Evolutionary conservation across 2,797 vertebrate species (phyloP), one percentile per base, ranked within the genome.

Genomic region (Pitangus sulphuratus): DNA sequence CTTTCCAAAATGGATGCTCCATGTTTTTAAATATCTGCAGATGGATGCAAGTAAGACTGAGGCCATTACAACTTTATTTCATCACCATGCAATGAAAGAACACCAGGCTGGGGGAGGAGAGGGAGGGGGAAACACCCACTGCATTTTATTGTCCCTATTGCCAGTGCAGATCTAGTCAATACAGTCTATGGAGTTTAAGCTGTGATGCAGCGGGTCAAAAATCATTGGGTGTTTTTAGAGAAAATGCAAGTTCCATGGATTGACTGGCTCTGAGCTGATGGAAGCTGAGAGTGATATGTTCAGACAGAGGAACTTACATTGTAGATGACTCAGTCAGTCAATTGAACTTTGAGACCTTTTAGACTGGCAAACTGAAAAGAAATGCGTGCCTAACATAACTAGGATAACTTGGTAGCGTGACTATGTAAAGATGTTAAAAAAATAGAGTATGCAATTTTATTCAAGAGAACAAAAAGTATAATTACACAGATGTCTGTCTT

Each of bases 401-500:
- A 84, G 91, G 65, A 87, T 39, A 89, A 74, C 30, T 89, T 65
- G 37, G 51, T 91, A 87, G 21, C 24, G 24, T 33, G 57, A 80
- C 61, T 81, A 57, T 50, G 26, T 68, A 87, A 92, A 87, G 48
- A 57, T 19, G 26, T 86, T 80, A 0, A 71, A 80, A 95, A 95
- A 91, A 77, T 18, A 80, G 64, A 68, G 28, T 26, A 75, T 53
- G 45, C 4, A 85, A 47, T 93, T 95, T 87, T 71, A 17, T 69
- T 91, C 57, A 39, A 87, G 35, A 75, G 65, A 94, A 93, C 72
- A 95, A 84, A 94, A 91, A 70, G 8, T 54, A 53, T 89, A 95
- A 87, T 95, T 90, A 66, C 79, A 90, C 72, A 93, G 72, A 94
- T 88, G 84, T 71, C 87, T 89, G 45, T 91, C 89, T 95, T 80